Percentiles rank a stretch among this genome's conserved stretches.
Evolutionary conservation across 2,888 invertebrate species (phyloP).

Genomic region (Isotomurus palustris): DNA sequence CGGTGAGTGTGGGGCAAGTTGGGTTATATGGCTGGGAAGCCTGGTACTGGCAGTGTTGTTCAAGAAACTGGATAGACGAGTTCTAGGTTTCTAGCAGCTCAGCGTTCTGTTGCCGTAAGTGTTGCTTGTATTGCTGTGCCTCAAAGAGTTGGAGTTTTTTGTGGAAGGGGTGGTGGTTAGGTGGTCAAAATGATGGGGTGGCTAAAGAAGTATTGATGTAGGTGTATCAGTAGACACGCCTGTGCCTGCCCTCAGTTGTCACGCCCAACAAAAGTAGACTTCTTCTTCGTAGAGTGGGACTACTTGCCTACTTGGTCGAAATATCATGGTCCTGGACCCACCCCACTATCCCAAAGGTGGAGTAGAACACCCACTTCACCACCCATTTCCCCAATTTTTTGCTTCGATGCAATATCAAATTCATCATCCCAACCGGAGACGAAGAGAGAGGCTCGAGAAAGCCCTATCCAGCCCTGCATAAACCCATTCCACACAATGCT

Average conservation of each 20-base stretch:
- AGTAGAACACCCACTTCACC: conserved; percentile 45
- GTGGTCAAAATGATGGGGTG: conserved; percentile 46
- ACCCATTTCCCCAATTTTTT: conserved; percentile 46
- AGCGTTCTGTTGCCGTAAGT: neutral
- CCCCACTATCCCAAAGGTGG: conserved; percentile 46
- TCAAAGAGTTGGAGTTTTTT: conserved; percentile 5
- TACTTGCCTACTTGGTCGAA: conserved; percentile 34
- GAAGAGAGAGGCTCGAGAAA: too few species aligned
- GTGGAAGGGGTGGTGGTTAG: conserved; percentile 42
- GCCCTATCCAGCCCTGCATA: too few species aligned
- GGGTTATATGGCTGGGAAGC: neutral
- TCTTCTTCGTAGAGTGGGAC: conserved; percentile 40
- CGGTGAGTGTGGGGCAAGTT: neutral
- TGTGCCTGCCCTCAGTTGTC: conserved; percentile 43
- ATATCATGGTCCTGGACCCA: conserved; percentile 44
- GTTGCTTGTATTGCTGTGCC: neutral
- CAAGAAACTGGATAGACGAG: neutral
- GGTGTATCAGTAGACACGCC: conserved; percentile 43
- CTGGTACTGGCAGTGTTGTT: neutral
- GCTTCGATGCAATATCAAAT: conserved; percentile 38
- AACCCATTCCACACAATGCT: too few species aligned
- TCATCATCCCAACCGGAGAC: conserved; percentile 36
- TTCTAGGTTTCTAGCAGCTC: neutral
- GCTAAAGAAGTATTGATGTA: conserved; percentile 46
- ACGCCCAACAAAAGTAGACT: conserved; percentile 46